Base-by-base conservation (phyloP, 2,797 vertebrate genomes). In the Hyperoplus immaculatus region DNA sequence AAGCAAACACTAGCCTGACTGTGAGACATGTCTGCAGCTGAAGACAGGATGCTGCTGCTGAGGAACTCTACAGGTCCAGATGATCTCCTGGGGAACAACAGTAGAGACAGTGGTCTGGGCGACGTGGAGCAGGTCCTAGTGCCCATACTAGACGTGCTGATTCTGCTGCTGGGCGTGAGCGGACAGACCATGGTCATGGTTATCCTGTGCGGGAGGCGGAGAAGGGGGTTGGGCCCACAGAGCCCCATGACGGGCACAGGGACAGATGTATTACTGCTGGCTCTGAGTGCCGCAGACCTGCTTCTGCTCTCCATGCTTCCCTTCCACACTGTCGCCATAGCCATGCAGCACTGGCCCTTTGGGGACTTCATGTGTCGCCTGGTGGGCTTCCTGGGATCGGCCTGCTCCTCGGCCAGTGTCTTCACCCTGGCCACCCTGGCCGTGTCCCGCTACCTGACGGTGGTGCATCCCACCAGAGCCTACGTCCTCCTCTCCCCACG, bases 121-220 rank as follows among this genome's bases (percentile, higher is more conserved):
- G 59, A 82, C 0, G 86, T 92, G 56, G 93, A 95, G 80, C 88
- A 73, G 49, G 77, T 95, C 15, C 65, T 96, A 0, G 95, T 96
- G 4, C 95, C 95, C 0, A 51, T 94, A 15, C 71, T 96, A 45
- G 95, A 96, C 47, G 62, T 56, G 1, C 15, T 95, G n/a, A 94
- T 95, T 70, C 77, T 95, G 63, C 15, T 88, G 6, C 83, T 93
- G 12, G 96, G 95, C 1, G 60, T 93, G 9, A 49, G 73, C 0
- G 96, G 96, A 0, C 95, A 96, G 75, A 57, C 81, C 6, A 47
- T 95, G 87, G 95, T 95, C 78, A 89, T 95, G 45, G 45, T 94
- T 72, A 91, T 96, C 71, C 85, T 96, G 72, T 87, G 90, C 45
- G 54, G 90, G 41, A 90, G 94, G 39, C 69, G 75, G 62, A 90